A percentile compares a stretch with the other conserved stretches of the same genome.
Evolutionary conservation across 2,113 vertebrate species (phyloP).

Genomic region (Oreotragus oreotragus): DNA sequence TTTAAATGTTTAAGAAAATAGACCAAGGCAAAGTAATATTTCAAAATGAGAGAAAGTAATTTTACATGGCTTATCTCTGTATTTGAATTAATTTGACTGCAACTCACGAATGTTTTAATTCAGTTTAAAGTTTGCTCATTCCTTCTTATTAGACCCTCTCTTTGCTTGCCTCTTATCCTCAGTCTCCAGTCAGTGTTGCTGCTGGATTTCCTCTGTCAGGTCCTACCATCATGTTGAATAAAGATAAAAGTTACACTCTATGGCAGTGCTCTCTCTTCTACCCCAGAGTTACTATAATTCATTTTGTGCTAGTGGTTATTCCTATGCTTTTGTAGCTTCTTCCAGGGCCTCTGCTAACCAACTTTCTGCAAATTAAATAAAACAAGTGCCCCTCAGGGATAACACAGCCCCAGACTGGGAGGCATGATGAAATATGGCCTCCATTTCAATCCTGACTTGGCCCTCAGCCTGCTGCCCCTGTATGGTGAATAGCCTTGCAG

Average conservation of each 20-base stretch:
- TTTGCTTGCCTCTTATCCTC: neutral
- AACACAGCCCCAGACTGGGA: neutral
- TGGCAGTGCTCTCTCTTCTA: neutral
- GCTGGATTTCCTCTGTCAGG: neutral
- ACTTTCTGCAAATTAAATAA: neutral
- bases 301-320: neutral
- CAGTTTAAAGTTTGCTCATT: neutral
- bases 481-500: neutral
- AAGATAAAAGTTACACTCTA: neutral
- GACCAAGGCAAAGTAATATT: neutral
- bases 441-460: neutral
- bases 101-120: neutral
- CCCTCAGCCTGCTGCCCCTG: neutral
- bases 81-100: conserved; percentile 9
- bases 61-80: neutral
- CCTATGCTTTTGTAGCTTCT: neutral
- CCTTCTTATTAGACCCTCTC: neutral
- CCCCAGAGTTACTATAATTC: neutral
- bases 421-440: neutral
- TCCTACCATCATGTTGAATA: neutral
- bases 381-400: neutral
- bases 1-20: neutral
- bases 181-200: neutral
- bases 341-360: neutral
- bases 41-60: conserved; percentile 11